Evolutionary conservation across 2,797 vertebrate genomes (phyloP).

Genomic region (Prunella strophiata): DNA sequence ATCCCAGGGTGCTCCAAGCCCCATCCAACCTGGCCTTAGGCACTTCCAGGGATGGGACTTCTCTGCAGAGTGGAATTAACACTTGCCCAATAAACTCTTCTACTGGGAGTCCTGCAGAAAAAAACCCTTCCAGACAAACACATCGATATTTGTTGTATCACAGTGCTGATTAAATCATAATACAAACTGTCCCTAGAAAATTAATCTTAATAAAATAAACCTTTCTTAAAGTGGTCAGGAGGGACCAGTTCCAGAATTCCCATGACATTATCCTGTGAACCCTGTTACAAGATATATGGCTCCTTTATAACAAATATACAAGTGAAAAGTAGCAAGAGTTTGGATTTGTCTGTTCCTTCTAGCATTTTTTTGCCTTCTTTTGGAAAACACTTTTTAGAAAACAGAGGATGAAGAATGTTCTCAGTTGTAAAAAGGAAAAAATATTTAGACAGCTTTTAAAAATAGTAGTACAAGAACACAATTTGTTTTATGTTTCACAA

Average conservation of each 20-base stretch:
- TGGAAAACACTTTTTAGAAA: not conserved
- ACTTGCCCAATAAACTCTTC: not conserved
- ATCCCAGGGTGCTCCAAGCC: not conserved
- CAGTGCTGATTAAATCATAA: not conserved
- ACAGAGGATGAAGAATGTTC: constrained; percentile 12
- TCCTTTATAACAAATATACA: not conserved
- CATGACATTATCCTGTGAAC: not conserved
- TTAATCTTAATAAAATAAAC: not conserved
- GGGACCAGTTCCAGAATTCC: not conserved
- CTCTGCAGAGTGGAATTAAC: not conserved
- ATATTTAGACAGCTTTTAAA: constrained; percentile 55
- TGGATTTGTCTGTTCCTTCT: not conserved
- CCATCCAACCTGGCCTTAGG: fast-evolving
- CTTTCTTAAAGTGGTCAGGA: not conserved
- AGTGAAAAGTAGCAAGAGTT: not conserved
- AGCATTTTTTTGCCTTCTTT: not conserved
- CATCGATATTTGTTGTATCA: not conserved
- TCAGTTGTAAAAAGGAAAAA: constrained; percentile 30
- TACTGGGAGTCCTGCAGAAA: not conserved
- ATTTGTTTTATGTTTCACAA: constrained; percentile 19
- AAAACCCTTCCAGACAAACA: not conserved
- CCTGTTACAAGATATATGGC: not conserved
- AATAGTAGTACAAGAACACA: constrained; percentile 5
- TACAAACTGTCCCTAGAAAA: not conserved
- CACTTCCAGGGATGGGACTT: not conserved